Evolutionary conservation across 2,797 vertebrate species (phyloP).

Genomic region (Gymnoscopelus microlampas): DNA sequence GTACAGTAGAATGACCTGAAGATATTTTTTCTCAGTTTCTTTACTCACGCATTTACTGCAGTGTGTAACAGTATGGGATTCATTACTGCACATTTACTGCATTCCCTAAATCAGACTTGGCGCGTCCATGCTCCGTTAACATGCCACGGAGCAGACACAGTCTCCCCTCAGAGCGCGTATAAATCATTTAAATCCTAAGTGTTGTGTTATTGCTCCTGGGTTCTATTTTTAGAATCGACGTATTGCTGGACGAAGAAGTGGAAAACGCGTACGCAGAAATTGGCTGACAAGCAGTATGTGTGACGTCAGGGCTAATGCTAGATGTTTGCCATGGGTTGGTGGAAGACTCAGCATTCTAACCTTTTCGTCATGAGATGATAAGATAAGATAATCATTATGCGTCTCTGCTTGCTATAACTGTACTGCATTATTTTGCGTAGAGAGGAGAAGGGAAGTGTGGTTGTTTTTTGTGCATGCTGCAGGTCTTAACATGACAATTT

Average conservation of each 20-base stretch:
- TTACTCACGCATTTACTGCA: too few relatives aligned
- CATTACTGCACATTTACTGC: constrained; percentile 64
- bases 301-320: constrained; percentile 28
- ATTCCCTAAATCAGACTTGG: constrained; percentile 60
- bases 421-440: background rate
- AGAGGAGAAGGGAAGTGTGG: constrained; percentile 19
- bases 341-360: constrained; percentile 35
- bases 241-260: constrained; percentile 63
- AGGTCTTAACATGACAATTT: constrained; percentile 37
- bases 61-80: constrained; percentile 38
- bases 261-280: constrained; percentile 57
- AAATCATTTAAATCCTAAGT: constrained; percentile 59
- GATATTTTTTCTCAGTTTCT: too few relatives aligned
- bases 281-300: constrained; percentile 13
- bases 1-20: too few relatives aligned
- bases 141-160: constrained; percentile 56
- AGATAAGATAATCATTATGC: too few relatives aligned
- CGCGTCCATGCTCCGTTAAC: constrained; percentile 48
- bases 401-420: constrained; percentile 1
- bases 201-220: constrained; percentile 64
- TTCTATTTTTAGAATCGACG: constrained; percentile 67
- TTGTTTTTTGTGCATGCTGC: constrained; percentile 19
- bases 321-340: constrained; percentile 41
- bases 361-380: constrained; percentile 16
- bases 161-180: constrained; percentile 44